These are phyloP conservation scores for Anthonomus grandis DNA, from an alignment of 1,140 invertebrate species.

Conservation along the genomic window DNA sequence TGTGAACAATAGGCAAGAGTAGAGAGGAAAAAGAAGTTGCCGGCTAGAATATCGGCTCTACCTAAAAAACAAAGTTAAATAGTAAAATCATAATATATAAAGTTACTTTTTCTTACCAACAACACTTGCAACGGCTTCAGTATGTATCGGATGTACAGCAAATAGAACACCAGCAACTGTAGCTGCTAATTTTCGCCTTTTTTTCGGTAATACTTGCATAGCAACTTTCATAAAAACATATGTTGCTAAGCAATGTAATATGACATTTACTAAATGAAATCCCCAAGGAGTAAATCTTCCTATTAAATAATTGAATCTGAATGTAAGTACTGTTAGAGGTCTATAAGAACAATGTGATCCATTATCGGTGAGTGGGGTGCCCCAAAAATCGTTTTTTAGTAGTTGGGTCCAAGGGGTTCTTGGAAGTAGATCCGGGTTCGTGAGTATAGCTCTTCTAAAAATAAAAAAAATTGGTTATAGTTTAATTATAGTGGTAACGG, in stretches of 20 bases:
- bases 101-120: slow-evolving; percentile 75
- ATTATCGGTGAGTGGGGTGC: slow-evolving; percentile 77
- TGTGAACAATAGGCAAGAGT: slow-evolving; percentile 77
- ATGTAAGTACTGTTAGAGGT: slow-evolving; percentile 87
- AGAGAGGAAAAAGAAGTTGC: slow-evolving; percentile 84
- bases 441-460: slow-evolving; percentile 83
- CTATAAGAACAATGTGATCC: slow-evolving; percentile 92
- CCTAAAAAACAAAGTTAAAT: no score
- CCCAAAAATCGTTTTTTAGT: slow-evolving; percentile 89
- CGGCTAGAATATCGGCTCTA: slow-evolving; percentile 87
- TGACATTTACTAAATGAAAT: slow-evolving; percentile 87
- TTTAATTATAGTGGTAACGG: no score
- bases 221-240: slow-evolving; percentile 75
- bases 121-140: slow-evolving; percentile 92
- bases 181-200: slow-evolving; percentile 60
- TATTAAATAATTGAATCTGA: slow-evolving; percentile 85
- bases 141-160: slow-evolving; percentile 94
- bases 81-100: no score
- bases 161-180: slow-evolving; percentile 83
- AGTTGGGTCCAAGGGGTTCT: slow-evolving; percentile 70
- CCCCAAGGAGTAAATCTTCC: slow-evolving; percentile 86
- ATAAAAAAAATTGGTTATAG: no score
- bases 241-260: slow-evolving; percentile 79
- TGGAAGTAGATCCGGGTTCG: slow-evolving; percentile 79
- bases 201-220: slow-evolving; percentile 59